A percentile compares a stretch with the other conserved stretches of the same genome.
These are phyloP conservation scores for Meleagris gallopavo DNA, from an alignment of 2,113 vertebrate genomes.

Conservation along the genomic window DNA sequence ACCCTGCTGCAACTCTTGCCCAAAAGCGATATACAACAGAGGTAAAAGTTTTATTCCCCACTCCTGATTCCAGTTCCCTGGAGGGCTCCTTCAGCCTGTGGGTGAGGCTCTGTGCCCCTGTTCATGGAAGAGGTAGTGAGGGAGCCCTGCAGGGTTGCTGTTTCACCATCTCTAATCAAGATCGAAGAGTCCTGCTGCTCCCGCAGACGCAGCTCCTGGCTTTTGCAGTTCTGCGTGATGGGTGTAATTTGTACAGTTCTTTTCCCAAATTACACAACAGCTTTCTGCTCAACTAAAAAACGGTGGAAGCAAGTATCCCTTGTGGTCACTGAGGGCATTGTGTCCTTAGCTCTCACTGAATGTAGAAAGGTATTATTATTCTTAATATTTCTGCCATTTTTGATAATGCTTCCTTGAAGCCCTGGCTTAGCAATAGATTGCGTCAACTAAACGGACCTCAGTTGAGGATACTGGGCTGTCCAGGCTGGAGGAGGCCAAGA, in stretches of 20 bases:
- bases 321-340: not conserved
- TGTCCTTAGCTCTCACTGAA: not conserved
- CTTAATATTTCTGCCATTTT: not conserved
- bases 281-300: not conserved
- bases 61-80: not conserved
- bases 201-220: not conserved
- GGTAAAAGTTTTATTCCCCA: not conserved
- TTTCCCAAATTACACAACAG: not conserved
- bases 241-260: not conserved
- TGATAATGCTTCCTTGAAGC: not conserved
- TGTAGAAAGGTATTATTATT: not conserved
- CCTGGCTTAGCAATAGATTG: not conserved
- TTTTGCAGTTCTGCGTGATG: accelerated
- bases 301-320: not conserved
- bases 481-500: not conserved
- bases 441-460: not conserved
- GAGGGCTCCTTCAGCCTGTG: not conserved
- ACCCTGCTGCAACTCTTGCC: not conserved
- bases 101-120: not conserved
- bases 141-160: not conserved
- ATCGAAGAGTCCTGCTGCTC: not conserved
- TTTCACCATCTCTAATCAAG: not conserved
- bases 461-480: not conserved
- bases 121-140: not conserved
- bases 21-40: not conserved